These are phyloP conservation scores for Lepidochrysops patricia DNA, from an alignment of 2,888 invertebrate species.

Conservation along the genomic window DNA sequence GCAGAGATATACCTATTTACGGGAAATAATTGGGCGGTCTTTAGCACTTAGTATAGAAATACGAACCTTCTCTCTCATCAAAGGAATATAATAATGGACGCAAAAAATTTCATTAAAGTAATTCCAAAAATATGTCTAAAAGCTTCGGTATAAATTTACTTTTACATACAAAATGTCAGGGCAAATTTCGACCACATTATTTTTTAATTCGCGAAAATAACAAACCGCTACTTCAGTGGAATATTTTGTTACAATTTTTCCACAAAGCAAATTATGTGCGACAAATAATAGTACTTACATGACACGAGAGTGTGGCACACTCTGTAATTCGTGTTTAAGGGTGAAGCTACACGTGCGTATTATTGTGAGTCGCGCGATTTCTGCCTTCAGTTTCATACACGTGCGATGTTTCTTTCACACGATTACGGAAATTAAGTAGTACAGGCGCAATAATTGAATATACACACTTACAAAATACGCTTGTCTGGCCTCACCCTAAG, in stretches of 20 bases:
- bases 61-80: neutral
- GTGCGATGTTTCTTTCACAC: too few relatives aligned
- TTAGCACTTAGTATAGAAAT: neutral
- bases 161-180: neutral
- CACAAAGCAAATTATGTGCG: neutral
- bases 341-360: too few relatives aligned
- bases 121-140: neutral
- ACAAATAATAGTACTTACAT: neutral
- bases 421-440: too few relatives aligned
- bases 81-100: neutral
- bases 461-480: too few relatives aligned
- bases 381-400: too few relatives aligned
- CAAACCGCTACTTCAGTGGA: neutral
- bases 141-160: neutral
- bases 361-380: too few relatives aligned
- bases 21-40: too few relatives aligned
- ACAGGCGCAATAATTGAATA: too few relatives aligned
- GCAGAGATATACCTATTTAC: too few relatives aligned
- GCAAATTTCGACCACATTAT: constrained; percentile 17
- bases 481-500: too few relatives aligned
- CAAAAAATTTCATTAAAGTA: neutral
- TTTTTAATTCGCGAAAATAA: neutral
- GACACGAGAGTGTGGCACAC: neutral
- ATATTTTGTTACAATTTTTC: neutral
- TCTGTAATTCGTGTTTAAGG: neutral